These are phyloP conservation scores for Holotrichia oblita DNA, from an alignment of 1,140 invertebrate species.

Conservation along the genomic window DNA sequence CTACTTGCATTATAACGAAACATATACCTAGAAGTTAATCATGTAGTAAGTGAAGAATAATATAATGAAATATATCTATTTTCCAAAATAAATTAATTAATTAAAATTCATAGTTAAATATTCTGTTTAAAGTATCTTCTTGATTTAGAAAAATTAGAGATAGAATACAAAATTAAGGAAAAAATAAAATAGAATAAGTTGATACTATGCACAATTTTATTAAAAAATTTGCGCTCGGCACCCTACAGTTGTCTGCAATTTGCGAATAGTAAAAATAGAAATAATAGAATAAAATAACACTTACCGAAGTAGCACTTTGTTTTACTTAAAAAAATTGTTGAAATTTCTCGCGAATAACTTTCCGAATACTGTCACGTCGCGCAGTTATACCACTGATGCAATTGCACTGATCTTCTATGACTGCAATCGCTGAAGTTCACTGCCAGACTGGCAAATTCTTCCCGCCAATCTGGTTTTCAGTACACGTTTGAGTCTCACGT, in stretches of 20 bases:
- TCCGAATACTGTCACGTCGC: background rate
- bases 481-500: background rate
- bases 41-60: no score
- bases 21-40: no score
- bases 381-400: background rate
- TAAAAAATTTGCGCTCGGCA: no score
- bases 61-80: no score
- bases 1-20: no score
- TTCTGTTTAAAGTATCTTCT: no score
- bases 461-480: conserved; percentile 17
- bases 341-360: background rate
- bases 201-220: no score
- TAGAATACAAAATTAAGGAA: no score
- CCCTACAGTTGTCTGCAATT: background rate
- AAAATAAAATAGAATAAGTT: no score
- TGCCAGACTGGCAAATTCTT: background rate
- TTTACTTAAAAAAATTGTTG: background rate
- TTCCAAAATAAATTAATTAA: no score
- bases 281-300: background rate
- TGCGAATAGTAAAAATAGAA: background rate
- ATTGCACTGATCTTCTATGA: background rate
- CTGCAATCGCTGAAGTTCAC: conserved; percentile 4
- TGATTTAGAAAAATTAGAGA: no score
- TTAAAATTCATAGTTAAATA: no score
- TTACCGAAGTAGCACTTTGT: background rate